Evolutionary conservation across 2,888 invertebrate species (phyloP).

Genomic region (Cheilosia impressa): DNA sequence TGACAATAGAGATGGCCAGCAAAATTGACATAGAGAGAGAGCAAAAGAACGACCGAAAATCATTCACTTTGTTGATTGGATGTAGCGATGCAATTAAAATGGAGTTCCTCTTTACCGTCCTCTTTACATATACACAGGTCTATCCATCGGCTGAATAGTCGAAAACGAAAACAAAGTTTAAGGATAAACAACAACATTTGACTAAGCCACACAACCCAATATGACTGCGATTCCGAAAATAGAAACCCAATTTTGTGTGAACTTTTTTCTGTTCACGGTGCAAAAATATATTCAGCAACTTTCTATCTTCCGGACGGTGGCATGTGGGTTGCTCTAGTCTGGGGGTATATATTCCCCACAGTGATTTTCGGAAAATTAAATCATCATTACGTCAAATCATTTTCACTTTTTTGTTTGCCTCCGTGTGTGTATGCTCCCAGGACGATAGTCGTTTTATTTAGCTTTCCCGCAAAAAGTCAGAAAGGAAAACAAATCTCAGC

Average conservation of each 20-base stretch:
- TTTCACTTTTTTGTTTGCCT: constrained; percentile 68
- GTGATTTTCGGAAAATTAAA: constrained; percentile 74
- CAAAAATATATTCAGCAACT: constrained; percentile 37
- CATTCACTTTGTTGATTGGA: constrained; percentile 41
- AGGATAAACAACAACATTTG: constrained; percentile 35
- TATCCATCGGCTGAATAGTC: neutral
- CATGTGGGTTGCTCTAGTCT: neutral
- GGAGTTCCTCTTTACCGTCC: constrained; percentile 1
- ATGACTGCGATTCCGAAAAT: constrained; percentile 6
- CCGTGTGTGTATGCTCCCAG: constrained; percentile 29
- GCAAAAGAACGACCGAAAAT: neutral
- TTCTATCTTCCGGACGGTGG: neutral
- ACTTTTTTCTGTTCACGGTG: constrained; percentile 57
- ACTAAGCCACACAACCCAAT: constrained; percentile 21
- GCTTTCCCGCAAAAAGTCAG: constrained; percentile 13
- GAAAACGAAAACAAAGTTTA: constrained; percentile 21
- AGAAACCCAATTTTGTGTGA: constrained; percentile 44
- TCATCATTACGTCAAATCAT: constrained; percentile 76
- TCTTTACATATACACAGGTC: neutral
- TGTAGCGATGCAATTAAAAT: constrained; percentile 60
- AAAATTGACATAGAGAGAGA: constrained; percentile 5
- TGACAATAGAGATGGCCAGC: constrained; percentile 33
- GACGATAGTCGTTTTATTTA: constrained; percentile 33
- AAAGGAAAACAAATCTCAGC: constrained; percentile 70
- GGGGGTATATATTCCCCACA: constrained; percentile 57